phyloP scores from a whole-genome alignment of 1,140 invertebrate species.

The Philopotamus ludificatus region DNA sequence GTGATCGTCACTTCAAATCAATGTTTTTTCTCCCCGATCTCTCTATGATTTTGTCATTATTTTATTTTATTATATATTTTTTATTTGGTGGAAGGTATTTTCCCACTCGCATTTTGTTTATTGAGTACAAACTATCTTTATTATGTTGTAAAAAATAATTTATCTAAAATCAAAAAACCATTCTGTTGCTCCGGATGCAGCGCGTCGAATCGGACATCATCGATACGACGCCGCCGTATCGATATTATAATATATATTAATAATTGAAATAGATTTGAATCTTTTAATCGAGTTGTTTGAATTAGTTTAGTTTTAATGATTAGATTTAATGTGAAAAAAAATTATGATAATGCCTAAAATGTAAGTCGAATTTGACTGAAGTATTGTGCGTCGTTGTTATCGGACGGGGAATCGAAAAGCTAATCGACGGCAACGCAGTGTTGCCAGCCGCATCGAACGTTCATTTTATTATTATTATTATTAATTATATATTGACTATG shows the following conservation, averaged over 20 bases:
- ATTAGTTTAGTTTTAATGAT: not conserved
- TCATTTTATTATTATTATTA: too few species aligned
- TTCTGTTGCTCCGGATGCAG: not conserved
- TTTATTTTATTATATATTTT: not conserved
- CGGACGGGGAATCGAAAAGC: too few species aligned
- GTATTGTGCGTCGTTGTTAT: conserved; percentile 2
- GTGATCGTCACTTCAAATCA: not conserved
- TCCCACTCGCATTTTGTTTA: conserved; percentile 21
- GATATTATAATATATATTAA: not conserved
- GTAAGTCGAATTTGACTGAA: conserved; percentile 32
- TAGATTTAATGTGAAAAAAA: conserved; percentile 21
- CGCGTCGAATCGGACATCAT: not conserved
- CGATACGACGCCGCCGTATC: not conserved
- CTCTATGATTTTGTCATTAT: conserved; percentile 1
- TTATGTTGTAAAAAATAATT: conserved; percentile 20
- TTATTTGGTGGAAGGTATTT: conserved; percentile 11
- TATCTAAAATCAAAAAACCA: not conserved
- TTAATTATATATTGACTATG: too few species aligned
- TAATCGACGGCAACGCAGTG: too few species aligned
- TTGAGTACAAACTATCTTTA: conserved; percentile 28
- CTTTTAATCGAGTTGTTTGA: conserved; percentile 4
- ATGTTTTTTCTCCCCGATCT: conserved; percentile 11
- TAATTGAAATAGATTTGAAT: conserved; percentile 2
- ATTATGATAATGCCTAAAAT: conserved; percentile 13
- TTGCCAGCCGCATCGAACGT: too few species aligned